Base-by-base conservation (phyloP, 2,888 invertebrate genomes). In the Ophion ventricosus region DNA sequence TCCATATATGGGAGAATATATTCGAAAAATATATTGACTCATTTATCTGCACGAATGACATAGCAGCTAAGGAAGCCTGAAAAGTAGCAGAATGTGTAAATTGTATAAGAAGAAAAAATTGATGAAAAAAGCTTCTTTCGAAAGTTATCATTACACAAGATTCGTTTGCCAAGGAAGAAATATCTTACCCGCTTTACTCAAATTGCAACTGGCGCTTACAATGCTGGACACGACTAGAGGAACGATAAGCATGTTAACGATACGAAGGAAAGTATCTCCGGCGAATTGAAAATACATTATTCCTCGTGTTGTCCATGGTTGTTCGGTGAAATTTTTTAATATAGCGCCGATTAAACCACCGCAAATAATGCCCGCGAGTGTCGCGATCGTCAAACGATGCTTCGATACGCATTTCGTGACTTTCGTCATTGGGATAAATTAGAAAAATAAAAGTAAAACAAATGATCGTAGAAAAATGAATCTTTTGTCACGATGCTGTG, bases 241-340 rank as follows among this genome's bases (percentile, higher is more conserved):
- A 59, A 99, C 96, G 92, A 99, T 99, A 84, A 99, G 95, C 91
- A 97, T 96, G 94, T 99, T 99, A 69, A 99, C 95, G 97, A 98
- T 98, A 93, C 98, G 95, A 90, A 99, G 95, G 94, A 99, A 98
- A 87, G 99, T 94, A 92, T 99, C 98, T 56, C 99, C 99, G 2
- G 98, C 97, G 94, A 98, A 98, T 91, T 97, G 97, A 90, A 99
- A 96, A 94, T 99, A 99, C 97, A 98, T 98, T 88, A 98, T 96
- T 87, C 98, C 96, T 81, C 99, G 94, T 85, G 95, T 94, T 14
- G 96, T 95, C 97, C 97, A 98, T 90, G 95, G 94, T 88, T 94
- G 90, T 17, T 61, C 57, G 14, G 90, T 91, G 23, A 66, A 90
- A 77, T 87, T 84, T 83, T 91, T 92, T 20, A 93, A 84, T 43